Percentiles rank a stretch among this genome's conserved stretches.
phyloP scores from a whole-genome alignment of 2,888 invertebrate species.

The Aphodius granarius region DNA sequence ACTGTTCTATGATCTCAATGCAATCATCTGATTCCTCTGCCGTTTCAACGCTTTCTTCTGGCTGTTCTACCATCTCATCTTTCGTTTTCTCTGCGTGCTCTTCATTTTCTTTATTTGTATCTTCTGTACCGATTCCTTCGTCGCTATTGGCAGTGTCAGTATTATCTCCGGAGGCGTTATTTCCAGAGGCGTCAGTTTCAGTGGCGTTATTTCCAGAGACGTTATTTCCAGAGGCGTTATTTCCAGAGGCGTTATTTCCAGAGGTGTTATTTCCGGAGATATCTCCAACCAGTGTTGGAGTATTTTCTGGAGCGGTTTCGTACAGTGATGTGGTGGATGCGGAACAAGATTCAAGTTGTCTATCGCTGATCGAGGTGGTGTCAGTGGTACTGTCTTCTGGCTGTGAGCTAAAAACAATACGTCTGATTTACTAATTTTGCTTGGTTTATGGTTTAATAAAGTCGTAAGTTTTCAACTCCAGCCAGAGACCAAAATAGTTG shows the following conservation, averaged over 20 bases:
- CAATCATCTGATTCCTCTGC: background rate
- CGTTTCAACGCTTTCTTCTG: background rate
- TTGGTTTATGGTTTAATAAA: conserved; percentile 18
- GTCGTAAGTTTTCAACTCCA: conserved; percentile 42
- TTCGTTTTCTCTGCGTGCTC: background rate
- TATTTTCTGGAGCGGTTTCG: conserved; percentile 1
- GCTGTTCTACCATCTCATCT: conserved; percentile 3
- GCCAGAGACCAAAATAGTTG: conserved; percentile 50
- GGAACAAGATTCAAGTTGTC: background rate
- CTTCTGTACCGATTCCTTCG: background rate
- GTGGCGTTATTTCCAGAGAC: too few species aligned
- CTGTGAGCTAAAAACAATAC: conserved; percentile 44
- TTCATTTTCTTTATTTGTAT: background rate
- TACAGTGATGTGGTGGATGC: conserved; percentile 1
- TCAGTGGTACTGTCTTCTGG: conserved; percentile 31
- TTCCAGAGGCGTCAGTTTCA: background rate
- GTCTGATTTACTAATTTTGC: conserved; percentile 31
- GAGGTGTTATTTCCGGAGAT: background rate
- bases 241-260: too few species aligned
- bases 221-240: too few species aligned
- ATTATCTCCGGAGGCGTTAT: background rate
- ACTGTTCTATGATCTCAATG: background rate
- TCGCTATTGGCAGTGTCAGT: background rate
- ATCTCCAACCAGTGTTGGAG: background rate
- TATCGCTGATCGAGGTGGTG: background rate